A percentile compares a stretch with the other conserved stretches of the same genome.
Evolutionary conservation across 2,113 vertebrate species (phyloP).

Genomic region (Phyllostomus discolor): DNA sequence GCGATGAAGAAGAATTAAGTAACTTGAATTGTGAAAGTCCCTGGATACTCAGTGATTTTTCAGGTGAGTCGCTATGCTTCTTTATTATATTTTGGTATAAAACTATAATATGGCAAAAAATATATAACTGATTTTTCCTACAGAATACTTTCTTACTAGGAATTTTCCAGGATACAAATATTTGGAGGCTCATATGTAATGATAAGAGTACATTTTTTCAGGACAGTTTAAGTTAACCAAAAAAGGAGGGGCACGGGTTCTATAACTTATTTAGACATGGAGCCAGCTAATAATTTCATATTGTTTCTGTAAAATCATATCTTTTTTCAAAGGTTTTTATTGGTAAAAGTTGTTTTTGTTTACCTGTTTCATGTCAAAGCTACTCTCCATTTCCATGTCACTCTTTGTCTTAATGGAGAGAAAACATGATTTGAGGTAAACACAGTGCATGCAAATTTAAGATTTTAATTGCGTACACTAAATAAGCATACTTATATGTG

Average conservation of each 20-base stretch:
- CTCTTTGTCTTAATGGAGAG: not conserved
- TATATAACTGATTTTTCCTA: constrained; percentile 59
- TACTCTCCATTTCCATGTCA: not conserved
- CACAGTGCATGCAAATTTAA: not conserved
- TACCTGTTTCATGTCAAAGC: not conserved
- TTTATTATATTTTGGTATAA: constrained; percentile 64
- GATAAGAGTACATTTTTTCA: constrained; percentile 49
- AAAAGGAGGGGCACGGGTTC: not conserved
- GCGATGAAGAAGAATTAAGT: not conserved
- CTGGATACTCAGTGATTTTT: constrained; percentile 47
- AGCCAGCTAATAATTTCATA: not conserved
- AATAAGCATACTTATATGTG: not conserved
- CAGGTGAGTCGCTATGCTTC: constrained; percentile 42
- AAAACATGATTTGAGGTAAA: constrained; percentile 4
- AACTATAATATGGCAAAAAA: constrained; percentile 9
- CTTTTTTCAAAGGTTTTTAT: not conserved
- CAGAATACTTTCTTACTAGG: constrained; percentile 52
- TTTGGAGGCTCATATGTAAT: constrained; percentile 46
- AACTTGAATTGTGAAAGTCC: constrained; percentile 25
- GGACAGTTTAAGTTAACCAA: constrained; percentile 70
- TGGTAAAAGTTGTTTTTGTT: not conserved
- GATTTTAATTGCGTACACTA: not conserved
- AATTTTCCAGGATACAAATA: constrained; percentile 37
- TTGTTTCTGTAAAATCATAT: not conserved
- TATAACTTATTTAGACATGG: not conserved